phyloP scores from a whole-genome alignment of 2,888 invertebrate genomes.

The Pterostichus madidus region DNA sequence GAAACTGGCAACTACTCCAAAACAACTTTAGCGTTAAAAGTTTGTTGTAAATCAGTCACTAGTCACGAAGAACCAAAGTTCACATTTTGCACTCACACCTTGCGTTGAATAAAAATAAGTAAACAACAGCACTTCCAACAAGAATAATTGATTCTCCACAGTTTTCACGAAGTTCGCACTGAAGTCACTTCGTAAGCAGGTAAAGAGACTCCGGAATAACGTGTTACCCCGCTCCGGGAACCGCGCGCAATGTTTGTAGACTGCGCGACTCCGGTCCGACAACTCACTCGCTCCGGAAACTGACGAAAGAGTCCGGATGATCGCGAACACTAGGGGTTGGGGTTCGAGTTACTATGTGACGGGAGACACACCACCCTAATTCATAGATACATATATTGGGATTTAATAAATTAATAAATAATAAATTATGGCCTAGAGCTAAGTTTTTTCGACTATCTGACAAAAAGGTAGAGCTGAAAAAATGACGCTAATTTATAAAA shows the following conservation, averaged over 20 bases:
- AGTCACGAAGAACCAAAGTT: neutral
- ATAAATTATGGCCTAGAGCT: neutral
- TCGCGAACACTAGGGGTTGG: conserved; percentile 3
- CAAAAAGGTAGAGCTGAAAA: too few species aligned
- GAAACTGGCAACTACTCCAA: neutral
- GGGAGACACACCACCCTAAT: neutral
- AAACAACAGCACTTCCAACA: neutral
- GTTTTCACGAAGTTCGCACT: conserved; percentile 23
- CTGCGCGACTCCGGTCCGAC: conserved; percentile 26
- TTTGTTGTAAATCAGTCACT: conserved; percentile 25
- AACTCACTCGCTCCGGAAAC: conserved; percentile 26
- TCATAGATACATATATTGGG: conserved; percentile 2
- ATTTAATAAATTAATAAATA: conserved; percentile 22
- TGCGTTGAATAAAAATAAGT: conserved; percentile 2
- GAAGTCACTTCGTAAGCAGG: neutral
- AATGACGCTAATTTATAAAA: too few species aligned
- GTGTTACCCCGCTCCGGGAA: neutral
- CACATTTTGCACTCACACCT: conserved; percentile 36
- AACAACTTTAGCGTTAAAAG: conserved; percentile 7
- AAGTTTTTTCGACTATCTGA: too few species aligned
- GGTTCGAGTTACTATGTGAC: neutral
- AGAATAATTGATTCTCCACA: conserved; percentile 28
- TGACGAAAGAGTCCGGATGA: conserved; percentile 18
- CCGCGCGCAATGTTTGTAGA: conserved; percentile 31
- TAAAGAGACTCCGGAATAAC: neutral